Evolutionary conservation across 2,113 vertebrate species (phyloP).

Genomic region (Corythornis madagascariensis): DNA sequence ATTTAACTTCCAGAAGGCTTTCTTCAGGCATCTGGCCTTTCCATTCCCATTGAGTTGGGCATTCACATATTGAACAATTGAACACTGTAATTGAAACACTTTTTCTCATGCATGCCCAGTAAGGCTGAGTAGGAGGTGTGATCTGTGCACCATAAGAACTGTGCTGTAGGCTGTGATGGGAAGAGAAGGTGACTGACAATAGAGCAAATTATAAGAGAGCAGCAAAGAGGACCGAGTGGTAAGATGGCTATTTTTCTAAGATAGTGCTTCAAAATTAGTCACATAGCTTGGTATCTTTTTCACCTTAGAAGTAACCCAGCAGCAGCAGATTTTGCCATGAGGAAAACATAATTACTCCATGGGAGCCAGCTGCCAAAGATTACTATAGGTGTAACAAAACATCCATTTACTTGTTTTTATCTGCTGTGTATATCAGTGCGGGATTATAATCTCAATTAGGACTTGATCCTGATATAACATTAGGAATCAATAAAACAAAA

Average conservation of each 20-base stretch:
- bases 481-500: background rate
- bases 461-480: background rate
- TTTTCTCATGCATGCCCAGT: background rate
- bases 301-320: background rate
- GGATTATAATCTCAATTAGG: background rate
- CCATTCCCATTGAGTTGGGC: background rate
- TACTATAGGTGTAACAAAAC: background rate
- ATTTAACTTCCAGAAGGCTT: background rate
- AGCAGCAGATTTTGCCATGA: background rate
- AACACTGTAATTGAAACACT: background rate
- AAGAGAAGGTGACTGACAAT: background rate
- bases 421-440: background rate
- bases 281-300: background rate
- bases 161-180: background rate
- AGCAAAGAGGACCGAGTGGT: background rate
- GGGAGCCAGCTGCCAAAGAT: background rate
- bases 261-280: background rate
- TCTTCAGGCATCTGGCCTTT: background rate
- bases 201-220: background rate
- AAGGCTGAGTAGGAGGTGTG: background rate
- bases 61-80: background rate
- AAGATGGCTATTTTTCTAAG: background rate
- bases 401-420: background rate
- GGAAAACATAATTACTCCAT: background rate
- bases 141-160: background rate